Evolutionary conservation across 2,113 vertebrate species (phyloP).

Genomic region (Podiceps cristatus): DNA sequence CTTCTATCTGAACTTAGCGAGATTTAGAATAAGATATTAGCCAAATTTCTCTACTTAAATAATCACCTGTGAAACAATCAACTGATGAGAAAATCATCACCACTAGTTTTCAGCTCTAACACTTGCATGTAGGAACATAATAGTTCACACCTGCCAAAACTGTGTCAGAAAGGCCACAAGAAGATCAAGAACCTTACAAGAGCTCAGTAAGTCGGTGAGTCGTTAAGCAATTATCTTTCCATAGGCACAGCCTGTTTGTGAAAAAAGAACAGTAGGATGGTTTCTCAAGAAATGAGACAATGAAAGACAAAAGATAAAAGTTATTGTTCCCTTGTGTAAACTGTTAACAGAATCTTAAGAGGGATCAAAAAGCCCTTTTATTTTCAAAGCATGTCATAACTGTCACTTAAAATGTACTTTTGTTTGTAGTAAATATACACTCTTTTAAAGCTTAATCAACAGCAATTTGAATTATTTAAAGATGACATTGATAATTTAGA

Average conservation of each 20-base stretch:
- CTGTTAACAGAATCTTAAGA: not conserved
- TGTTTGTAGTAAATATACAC: not conserved
- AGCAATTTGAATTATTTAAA: not conserved
- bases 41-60: not conserved
- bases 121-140: not conserved
- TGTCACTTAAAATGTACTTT: not conserved
- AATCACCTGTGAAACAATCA: not conserved
- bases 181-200: not conserved
- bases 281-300: not conserved
- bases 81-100: not conserved
- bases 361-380: not conserved
- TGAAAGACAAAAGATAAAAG: not conserved
- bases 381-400: not conserved
- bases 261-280: not conserved
- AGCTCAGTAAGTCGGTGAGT: not conserved
- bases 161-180: not conserved
- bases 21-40: not conserved
- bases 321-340: not conserved
- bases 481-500: not conserved
- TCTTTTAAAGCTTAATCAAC: not conserved
- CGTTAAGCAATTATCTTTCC: not conserved
- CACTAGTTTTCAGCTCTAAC: not conserved
- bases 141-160: not conserved
- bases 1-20: not conserved
- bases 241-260: not conserved